These are phyloP conservation scores for Tetramorium alpestre DNA, from an alignment of 1,140 invertebrate genomes.

Conservation along the genomic window DNA sequence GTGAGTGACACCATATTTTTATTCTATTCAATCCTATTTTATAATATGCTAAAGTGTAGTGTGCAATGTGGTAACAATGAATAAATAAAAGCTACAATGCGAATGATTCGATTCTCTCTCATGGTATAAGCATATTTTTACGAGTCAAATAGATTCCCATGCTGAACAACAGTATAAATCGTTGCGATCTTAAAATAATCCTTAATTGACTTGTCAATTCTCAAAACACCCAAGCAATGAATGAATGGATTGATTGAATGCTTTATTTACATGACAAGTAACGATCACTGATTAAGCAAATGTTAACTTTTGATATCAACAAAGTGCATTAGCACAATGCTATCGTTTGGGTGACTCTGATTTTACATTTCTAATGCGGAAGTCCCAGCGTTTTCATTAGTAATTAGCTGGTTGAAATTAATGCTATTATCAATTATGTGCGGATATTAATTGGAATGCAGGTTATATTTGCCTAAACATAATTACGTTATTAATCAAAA, in stretches of 20 bases:
- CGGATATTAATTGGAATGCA: conserved; percentile 36
- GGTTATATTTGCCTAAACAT: neutral
- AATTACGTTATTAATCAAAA: conserved; percentile 18
- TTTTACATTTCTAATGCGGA: conserved; percentile 13
- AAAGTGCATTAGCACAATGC: neutral
- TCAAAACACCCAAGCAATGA: neutral
- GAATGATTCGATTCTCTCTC: neutral
- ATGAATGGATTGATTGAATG: conserved; percentile 5
- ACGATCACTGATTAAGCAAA: neutral
- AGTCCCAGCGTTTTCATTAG: neutral
- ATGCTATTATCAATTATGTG: conserved; percentile 2
- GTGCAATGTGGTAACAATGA: neutral
- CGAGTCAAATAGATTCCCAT: conserved; percentile 14
- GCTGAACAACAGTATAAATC: neutral
- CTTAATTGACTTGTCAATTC: conserved; percentile 35
- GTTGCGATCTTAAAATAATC: conserved; percentile 19
- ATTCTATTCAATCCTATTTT: neutral
- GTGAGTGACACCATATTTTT: neutral
- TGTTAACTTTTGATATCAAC: conserved; percentile 3
- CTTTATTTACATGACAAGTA: conserved; percentile 16
- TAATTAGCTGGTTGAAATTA: conserved; percentile 7
- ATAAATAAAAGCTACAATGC: neutral
- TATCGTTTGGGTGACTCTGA: neutral
- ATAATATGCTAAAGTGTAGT: too few relatives aligned
- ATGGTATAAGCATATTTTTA: neutral